Evolutionary conservation across 2,888 invertebrate species (phyloP).

Genomic region (Pollenia amentaria): DNA sequence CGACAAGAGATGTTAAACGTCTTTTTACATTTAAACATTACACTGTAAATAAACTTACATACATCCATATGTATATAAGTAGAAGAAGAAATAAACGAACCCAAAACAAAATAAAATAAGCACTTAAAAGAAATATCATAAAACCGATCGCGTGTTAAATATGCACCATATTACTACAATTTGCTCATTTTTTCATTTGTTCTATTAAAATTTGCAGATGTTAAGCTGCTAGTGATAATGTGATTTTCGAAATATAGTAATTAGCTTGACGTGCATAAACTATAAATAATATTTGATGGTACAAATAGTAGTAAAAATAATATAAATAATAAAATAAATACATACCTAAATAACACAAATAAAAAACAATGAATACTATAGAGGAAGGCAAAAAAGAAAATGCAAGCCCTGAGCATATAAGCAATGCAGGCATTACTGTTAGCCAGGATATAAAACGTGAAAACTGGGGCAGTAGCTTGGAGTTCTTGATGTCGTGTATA

Average conservation of each 20-base stretch:
- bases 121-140: slow-evolving; percentile 4
- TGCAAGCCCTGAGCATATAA: background rate
- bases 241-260: slow-evolving; percentile 16
- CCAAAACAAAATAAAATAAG: slow-evolving; percentile 22
- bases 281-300: slow-evolving; percentile 43
- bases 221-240: background rate
- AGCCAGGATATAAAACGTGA: slow-evolving; percentile 68
- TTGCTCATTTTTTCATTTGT: background rate
- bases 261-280: slow-evolving; percentile 46
- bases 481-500: slow-evolving; percentile 91
- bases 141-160: slow-evolving; percentile 42
- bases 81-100: slow-evolving; percentile 17
- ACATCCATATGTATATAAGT: background rate
- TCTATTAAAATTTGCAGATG: slow-evolving; percentile 21
- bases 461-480: slow-evolving; percentile 88
- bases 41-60: slow-evolving; percentile 16
- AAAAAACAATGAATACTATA: slow-evolving; percentile 39
- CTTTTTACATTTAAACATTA: slow-evolving; percentile 19
- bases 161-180: background rate
- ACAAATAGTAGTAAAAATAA: slow-evolving; percentile 13
- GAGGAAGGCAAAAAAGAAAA: slow-evolving; percentile 56
- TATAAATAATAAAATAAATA: slow-evolving; percentile 1
- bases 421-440: slow-evolving; percentile 11
- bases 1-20: slow-evolving; percentile 40
- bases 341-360: background rate